phyloP scores from a whole-genome alignment of 2,888 invertebrate genomes.

The Dicranocentrus wangi region DNA sequence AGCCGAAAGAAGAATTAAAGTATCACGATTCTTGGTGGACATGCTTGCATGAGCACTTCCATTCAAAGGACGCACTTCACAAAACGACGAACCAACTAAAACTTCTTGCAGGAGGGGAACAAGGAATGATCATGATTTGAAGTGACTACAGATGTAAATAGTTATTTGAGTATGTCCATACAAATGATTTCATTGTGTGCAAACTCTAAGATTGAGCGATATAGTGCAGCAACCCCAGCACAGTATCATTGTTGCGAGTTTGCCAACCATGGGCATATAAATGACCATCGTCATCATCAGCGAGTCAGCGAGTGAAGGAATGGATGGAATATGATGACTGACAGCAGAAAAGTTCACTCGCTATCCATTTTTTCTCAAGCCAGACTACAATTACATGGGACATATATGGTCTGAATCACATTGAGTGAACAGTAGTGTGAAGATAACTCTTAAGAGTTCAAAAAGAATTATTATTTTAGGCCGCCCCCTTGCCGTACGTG shows the following conservation, averaged over 20 bases:
- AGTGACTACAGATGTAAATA: slow-evolving; percentile 6
- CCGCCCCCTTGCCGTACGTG: slow-evolving; percentile 56
- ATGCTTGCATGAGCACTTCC: slow-evolving; percentile 8
- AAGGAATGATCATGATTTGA: background rate
- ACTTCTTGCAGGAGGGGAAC: background rate
- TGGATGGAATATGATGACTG: background rate
- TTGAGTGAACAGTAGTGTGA: slow-evolving; percentile 15
- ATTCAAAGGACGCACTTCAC: background rate
- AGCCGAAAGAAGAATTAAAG: background rate
- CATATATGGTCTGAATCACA: background rate
- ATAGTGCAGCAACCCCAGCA: slow-evolving; percentile 18
- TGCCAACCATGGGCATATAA: background rate
- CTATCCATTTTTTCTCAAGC: background rate
- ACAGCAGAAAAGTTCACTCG: background rate
- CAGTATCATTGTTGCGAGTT: background rate
- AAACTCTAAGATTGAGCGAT: slow-evolving; percentile 20
- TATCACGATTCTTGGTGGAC: slow-evolving; percentile 9
- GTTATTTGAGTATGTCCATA: background rate
- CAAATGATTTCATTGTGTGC: slow-evolving; percentile 26
- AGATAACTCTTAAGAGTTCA: slow-evolving; percentile 34
- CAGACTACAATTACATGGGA: background rate
- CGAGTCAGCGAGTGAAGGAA: no score
- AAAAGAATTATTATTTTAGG: slow-evolving; percentile 46
- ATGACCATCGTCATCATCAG: slow-evolving; percentile 8
- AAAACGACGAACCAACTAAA: no score